Base-by-base conservation (phyloP, 2,797 vertebrate genomes). In the Cephalopachus bancanus region DNA sequence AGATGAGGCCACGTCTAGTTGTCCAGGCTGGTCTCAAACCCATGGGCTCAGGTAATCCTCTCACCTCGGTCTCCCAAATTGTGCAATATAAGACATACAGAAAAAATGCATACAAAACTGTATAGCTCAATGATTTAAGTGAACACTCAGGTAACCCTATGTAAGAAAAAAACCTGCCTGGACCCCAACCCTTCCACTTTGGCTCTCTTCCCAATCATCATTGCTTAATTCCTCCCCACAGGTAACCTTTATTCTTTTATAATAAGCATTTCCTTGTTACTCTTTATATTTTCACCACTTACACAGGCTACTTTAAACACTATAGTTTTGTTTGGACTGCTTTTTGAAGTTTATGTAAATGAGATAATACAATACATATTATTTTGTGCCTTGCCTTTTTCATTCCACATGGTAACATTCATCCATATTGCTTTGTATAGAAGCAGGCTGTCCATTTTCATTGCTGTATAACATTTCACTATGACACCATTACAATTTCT, bases 271-370 rank as follows among this genome's bases (percentile, higher is more conserved):
- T 57, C 10, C 33, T 93, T 87, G 17, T 78, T 65, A 55, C 72
- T 79, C 64, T 83, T 92, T 30, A 71, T 59, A 22, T 53, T 76
- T 83, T 91, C 24, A 67, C 14, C 17, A 60, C 19, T 57, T 72
- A 44, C n/a, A 24, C 37, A 94, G 49, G 7, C n/a, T 90, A 88
- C 71, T 88, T 67, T 81, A 75, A 86, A 81, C 28, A 85, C 37
- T 59, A 28, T 6, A 7, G 33, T 57, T 87, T 28, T 83, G 28
- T 83, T 83, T 76, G 49, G 33, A 64, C 30, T 85, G 57, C 62
- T 88, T 76, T 87, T 64, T 85, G 37, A 60, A 92, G 53, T 60
- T 94, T 79, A 84, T 53, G 37, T 69, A 89, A 92, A 65, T 57
- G 14, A 12, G 44, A 44, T 60, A 51, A 84, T 57, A 67, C 4